These are phyloP conservation scores for Oreochromis tanganicae DNA, from an alignment of 2,113 vertebrate genomes.

Conservation along the genomic window DNA sequence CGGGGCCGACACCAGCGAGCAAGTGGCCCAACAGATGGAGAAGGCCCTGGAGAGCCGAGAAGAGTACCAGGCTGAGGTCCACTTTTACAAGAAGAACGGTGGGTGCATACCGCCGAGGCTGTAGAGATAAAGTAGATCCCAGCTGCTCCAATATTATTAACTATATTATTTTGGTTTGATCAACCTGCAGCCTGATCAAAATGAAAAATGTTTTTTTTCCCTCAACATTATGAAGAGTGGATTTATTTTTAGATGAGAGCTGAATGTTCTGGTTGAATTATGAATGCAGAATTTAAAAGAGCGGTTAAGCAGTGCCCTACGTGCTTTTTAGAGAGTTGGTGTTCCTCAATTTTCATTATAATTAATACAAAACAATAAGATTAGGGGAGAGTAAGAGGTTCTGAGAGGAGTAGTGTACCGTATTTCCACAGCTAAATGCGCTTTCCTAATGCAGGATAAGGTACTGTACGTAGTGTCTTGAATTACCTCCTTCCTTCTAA, in stretches of 20 bases:
- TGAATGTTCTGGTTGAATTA: not conserved
- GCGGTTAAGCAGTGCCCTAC: not conserved
- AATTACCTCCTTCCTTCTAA: not conserved
- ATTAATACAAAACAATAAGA: not conserved
- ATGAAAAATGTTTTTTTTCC: not conserved
- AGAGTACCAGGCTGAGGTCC: constrained; percentile 88
- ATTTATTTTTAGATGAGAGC: constrained; percentile 33
- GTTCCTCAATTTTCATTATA: not conserved
- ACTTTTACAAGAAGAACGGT: constrained; percentile 95
- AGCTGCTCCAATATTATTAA: not conserved
- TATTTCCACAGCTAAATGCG: not conserved
- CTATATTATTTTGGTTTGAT: not conserved
- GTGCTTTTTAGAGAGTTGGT: not conserved
- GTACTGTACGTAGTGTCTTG: not conserved
- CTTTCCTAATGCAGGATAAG: not conserved
- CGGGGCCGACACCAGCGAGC: constrained; percentile 85
- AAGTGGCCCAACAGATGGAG: constrained; percentile 80
- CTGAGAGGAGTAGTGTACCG: not conserved
- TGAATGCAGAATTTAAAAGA: not conserved
- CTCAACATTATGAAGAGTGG: not conserved
- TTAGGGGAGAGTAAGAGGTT: not conserved
- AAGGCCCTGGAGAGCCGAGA: constrained; percentile 86
- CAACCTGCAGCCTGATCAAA: not conserved
- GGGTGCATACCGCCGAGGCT: constrained; percentile 20
- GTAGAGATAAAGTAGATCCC: not conserved